Evolutionary conservation across 2,797 vertebrate genomes (phyloP), one percentile per base, ranked within the genome.

Genomic region (Jordanella pulchra): DNA sequence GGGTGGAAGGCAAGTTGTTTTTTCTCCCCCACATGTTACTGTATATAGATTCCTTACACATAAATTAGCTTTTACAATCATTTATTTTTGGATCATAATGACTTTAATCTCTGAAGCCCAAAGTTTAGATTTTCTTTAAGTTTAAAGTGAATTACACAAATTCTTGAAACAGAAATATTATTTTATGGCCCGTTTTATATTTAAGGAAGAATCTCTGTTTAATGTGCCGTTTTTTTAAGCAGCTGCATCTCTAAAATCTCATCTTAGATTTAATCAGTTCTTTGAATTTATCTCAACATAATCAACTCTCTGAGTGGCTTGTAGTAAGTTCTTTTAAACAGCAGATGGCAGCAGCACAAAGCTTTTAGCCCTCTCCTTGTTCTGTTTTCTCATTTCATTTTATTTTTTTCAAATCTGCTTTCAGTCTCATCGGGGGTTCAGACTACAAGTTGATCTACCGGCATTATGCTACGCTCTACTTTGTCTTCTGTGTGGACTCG

Each of bases 381-480:
- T 23, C 1, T 69, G 13, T 1, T 47, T 60, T 58, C 3, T 65
- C 18, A 54, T 18, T 23, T 58, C 11, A 39, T 7, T 64, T 53
- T 66, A 28, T 32, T 0, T 60, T 2, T 60, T 35, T 23, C 10
- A 32, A 32, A 4, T 77, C 1, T 44, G 6, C 21, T 87, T 84
- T 2, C 82, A 93, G 92, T 78, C 90, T 99, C 89, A 99, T 99
- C 76, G 97, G 97, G 48, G 98, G 97, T 80, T 98, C 98, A 0
- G 98, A 99, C 92, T 98, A 99, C 95, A 99, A 98, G 89, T 92
- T 99, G 75, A 99, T 99, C 86, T 99, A 99, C 90, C 95, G 97
- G 73, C 97, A 99, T 89, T 99, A 99, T 80, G 97, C 97, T 54
- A 99, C 97, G 1, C 94, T 99, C 64, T 99, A 99, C 95, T 99